Base-by-base conservation (phyloP, 2,888 invertebrate genomes). In the Orthosia gracilis region DNA sequence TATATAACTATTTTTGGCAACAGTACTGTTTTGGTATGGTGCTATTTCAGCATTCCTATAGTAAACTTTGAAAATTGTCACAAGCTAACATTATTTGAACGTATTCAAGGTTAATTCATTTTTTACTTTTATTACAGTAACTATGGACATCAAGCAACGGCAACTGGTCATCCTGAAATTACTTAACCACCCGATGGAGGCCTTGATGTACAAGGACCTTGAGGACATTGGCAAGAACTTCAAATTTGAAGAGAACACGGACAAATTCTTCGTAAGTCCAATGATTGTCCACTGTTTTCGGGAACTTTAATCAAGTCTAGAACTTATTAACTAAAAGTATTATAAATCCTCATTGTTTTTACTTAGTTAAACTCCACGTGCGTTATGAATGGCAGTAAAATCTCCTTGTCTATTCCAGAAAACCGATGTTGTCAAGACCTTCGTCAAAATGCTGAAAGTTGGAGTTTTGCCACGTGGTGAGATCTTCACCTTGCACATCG, bases 401-500 rank as follows among this genome's bases (percentile, higher is more conserved):
- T 40, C 31, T 5, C 7, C 9, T 40, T 9, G 9, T 40, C 9
- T 57, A 63, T 86, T 93, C 91, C 93, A 97, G 97, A 97, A 97
- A 90, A 92, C 94, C 13, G 97, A 97, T 87, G 95, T 95, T 58
- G 97, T 97, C 11, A 97, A 97, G 83, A 95, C 96, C 78, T 97
- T 97, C 91, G 90, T 97, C 26, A 94, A 96, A 70, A 91, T 95
- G 74, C 92, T 97, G 64, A 95, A 97, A 69, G 90, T 97, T 49
- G 97, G 97, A 54, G 92, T 97, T 78, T 92, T 98, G 64, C 97
- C 97, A 1, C 94, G 94, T 45, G 96, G 96, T 74, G 96, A 96
- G 85, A 91, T 97, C 57, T 97, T 97, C 89, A 96, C 97, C 62
- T 88, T 97, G 57, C 91, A 95, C 83, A 90, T 96, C 61, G 95